Base-by-base conservation (phyloP, 2,797 vertebrate species). In the Gallinago nigripennis region DNA sequence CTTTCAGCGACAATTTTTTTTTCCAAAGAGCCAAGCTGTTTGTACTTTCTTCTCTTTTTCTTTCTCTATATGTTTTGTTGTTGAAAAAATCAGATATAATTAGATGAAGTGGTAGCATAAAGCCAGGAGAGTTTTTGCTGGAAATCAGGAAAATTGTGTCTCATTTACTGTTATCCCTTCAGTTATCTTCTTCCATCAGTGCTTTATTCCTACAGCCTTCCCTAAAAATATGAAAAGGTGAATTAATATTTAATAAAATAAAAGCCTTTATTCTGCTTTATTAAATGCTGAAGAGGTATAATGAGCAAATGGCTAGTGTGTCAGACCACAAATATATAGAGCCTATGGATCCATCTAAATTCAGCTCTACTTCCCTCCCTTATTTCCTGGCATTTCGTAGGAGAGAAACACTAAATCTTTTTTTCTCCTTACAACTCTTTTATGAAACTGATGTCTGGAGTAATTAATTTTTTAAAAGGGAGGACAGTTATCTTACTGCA, bases 171-270 rank as follows among this genome's bases (percentile, higher is more conserved):
- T 37, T 88, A 48, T 63, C 51, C 56, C 35, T 90, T 95, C 79
- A 82, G 48, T 85, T 79, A 24, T 23, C 53, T 66, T 54, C 48
- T 53, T 90, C 91, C 18, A 15, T 93, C 68, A 51, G 11, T 17
- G 39, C 73, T 96, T 92, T 91, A 64, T 93, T 96, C 84, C 73
- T 92, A 53, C 39, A 45, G 27, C 35, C 54, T 89, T 92, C 90
- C 88, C 92, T 81, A 94, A 96, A 96, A 96, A 92, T 96, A 96
- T 90, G 93, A 90, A 96, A 77, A 91, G 63, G 39, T 60, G 19
- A 71, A 94, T 98, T 93, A 97, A 98, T 97, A 97, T 97, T 98
- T 96, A 90, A 98, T 94, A 91, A 94, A 93, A 82, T 81, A 78
- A 96, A 96, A 96, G 80, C 65, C 56, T 97, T 94, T 96, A 37